Conservation (phyloP, 2,113 vertebrate genomes). For the Mungos mungo region DNA sequence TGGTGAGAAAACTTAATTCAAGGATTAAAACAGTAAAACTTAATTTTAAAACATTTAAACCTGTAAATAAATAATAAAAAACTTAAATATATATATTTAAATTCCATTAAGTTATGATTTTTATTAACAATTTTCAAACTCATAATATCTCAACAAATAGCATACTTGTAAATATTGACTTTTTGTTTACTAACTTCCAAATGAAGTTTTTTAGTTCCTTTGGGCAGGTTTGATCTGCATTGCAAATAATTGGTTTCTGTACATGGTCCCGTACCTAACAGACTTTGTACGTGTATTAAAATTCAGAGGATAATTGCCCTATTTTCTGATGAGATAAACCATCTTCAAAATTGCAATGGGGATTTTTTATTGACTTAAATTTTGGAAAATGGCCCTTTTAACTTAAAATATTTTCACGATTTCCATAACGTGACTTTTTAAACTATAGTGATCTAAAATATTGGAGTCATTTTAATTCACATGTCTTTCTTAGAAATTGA, state of each 20-base stretch:
- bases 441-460: slow-evolving; percentile 28
- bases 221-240: neutral
- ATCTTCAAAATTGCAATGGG: slow-evolving; percentile 6
- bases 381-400: slow-evolving; percentile 15
- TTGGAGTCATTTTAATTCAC: neutral
- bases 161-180: neutral
- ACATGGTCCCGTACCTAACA: neutral
- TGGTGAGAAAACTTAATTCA: slow-evolving; percentile 17
- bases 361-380: slow-evolving; percentile 22
- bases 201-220: slow-evolving; percentile 34
- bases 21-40: slow-evolving; percentile 21
- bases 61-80: slow-evolving; percentile 21
- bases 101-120: slow-evolving; percentile 5
- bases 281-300: neutral
- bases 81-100: slow-evolving; percentile 6
- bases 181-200: slow-evolving; percentile 33
- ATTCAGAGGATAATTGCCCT: slow-evolving; percentile 6
- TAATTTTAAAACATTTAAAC: slow-evolving; percentile 15
- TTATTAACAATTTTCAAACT: slow-evolving; percentile 16
- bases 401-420: slow-evolving; percentile 47
- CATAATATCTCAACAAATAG: neutral
- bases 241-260: neutral
- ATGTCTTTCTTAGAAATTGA: slow-evolving; percentile 5
- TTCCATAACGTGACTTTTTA: neutral
- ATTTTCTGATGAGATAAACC: slow-evolving; percentile 22